These are phyloP conservation scores for Dipodomys merriami DNA, from an alignment of 2,113 vertebrate species.

Conservation along the genomic window DNA sequence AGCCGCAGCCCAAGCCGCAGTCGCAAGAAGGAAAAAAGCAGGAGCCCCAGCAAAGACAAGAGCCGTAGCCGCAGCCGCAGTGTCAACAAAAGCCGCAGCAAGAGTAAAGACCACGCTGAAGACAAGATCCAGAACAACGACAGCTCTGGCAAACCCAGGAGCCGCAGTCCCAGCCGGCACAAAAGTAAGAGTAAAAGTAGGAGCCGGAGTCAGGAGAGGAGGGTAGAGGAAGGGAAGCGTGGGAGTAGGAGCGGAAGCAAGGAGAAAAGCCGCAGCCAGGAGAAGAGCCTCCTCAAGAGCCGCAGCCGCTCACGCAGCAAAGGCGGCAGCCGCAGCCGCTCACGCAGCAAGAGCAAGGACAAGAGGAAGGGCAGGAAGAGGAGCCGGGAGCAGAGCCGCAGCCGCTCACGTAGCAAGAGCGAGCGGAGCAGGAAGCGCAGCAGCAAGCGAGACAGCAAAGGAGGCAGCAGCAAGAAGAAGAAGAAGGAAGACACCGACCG, in stretches of 20 bases:
- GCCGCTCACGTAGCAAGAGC: slow-evolving; percentile 87
- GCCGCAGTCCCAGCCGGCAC: slow-evolving; percentile 85
- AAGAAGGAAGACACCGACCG: slow-evolving; percentile 89
- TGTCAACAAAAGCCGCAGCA: slow-evolving; percentile 84
- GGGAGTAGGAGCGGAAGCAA: slow-evolving; percentile 80
- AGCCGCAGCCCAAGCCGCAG: slow-evolving; percentile 89
- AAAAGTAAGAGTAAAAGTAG: slow-evolving; percentile 85
- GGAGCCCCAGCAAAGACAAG: slow-evolving; percentile 89
- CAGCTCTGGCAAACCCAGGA: slow-evolving; percentile 79
- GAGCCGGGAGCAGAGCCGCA: slow-evolving; percentile 83
- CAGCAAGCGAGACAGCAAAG: slow-evolving; percentile 91
- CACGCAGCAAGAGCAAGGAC: slow-evolving; percentile 85
- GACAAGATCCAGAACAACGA: slow-evolving; percentile 83
- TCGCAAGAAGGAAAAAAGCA: slow-evolving; percentile 90
- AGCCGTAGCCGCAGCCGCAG: slow-evolving; percentile 88
- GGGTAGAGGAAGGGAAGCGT: slow-evolving; percentile 81
- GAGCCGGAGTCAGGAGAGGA: slow-evolving; percentile 82
- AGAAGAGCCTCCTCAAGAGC: slow-evolving; percentile 83
- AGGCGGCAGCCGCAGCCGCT: slow-evolving; percentile 83
- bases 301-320: slow-evolving; percentile 82
- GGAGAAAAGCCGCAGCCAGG: slow-evolving; percentile 83
- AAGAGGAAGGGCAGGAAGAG: slow-evolving; percentile 88
- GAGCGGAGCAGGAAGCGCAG: slow-evolving; percentile 90
- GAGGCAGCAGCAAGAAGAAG: slow-evolving; percentile 88
- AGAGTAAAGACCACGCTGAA: slow-evolving; percentile 84